These are phyloP conservation scores for Pterostichus madidus DNA, from an alignment of 2,888 invertebrate species.

Conservation along the genomic window DNA sequence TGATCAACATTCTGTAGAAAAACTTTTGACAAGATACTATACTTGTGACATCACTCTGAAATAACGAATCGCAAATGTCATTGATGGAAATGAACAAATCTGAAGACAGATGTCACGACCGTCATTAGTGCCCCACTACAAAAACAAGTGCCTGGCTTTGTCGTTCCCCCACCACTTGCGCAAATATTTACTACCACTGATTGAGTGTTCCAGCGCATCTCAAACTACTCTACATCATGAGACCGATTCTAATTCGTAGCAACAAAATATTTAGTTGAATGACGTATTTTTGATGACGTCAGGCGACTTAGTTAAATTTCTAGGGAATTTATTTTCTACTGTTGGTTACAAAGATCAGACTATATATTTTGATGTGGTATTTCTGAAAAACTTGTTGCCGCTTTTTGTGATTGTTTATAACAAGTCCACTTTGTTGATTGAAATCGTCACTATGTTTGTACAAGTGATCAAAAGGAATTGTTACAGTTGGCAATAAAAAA, in stretches of 20 bases:
- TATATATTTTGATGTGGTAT: too few relatives aligned
- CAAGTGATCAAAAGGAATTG: too few relatives aligned
- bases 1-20: slow-evolving; percentile 16
- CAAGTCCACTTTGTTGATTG: too few relatives aligned
- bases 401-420: too few relatives aligned
- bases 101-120: slow-evolving; percentile 47
- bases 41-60: slow-evolving; percentile 38
- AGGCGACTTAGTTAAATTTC: too few relatives aligned
- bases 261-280: too few relatives aligned
- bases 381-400: not conserved
- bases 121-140: slow-evolving; percentile 49
- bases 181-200: slow-evolving; percentile 28
- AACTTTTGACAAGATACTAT: slow-evolving; percentile 28
- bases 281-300: too few relatives aligned
- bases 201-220: not conserved
- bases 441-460: too few relatives aligned
- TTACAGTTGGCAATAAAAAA: too few relatives aligned
- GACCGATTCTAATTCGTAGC: too few relatives aligned
- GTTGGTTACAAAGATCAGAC: too few relatives aligned
- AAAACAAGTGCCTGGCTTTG: slow-evolving; percentile 12
- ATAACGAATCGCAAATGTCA: slow-evolving; percentile 29
- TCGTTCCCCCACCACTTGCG: slow-evolving; percentile 43
- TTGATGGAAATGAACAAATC: slow-evolving; percentile 16
- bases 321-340: too few relatives aligned
- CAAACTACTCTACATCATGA: not conserved